Percentiles rank a stretch among this genome's conserved stretches.
Evolutionary conservation across 92 coral and sea anemone species (phyloP).

Genomic region (Chrysogorgia sp.): DNA sequence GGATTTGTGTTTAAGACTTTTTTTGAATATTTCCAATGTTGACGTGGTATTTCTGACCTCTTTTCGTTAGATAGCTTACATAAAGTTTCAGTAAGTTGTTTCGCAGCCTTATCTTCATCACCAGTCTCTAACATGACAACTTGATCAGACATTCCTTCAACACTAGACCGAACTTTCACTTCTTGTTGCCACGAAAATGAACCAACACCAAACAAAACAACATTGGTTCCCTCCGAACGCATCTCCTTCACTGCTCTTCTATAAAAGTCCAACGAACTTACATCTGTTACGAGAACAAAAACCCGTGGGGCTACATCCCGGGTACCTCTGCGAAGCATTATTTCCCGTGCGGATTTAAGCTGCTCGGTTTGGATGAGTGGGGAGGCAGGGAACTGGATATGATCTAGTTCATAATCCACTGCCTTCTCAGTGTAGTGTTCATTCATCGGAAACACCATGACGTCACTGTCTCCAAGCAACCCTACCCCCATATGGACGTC

Average conservation of each 20-base stretch:
- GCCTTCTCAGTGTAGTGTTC: conserved; percentile 26
- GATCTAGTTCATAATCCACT: conserved; percentile 38
- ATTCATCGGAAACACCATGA: conserved; percentile 41
- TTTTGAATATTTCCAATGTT: conserved; percentile 31
- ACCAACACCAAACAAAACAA: conserved; percentile 15
- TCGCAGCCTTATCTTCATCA: conserved; percentile 18
- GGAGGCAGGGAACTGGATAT: conserved; percentile 37
- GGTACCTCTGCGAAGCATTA: conserved; percentile 20
- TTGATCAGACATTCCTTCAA: conserved; percentile 32
- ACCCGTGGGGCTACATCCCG: conserved; percentile 43
- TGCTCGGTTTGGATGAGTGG: conserved; percentile 19
- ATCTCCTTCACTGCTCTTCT: conserved; percentile 3
- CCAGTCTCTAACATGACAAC: conserved; percentile 16
- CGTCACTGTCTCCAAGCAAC: conserved; percentile 28
- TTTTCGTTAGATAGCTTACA: conserved; percentile 17
- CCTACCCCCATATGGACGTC: conserved; percentile 67
- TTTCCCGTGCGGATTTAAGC: conserved; percentile 15
- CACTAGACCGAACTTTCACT: conserved; percentile 13
- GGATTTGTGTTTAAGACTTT: conserved; percentile 4
- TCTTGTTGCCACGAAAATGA: conserved; percentile 18
- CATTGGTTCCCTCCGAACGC: conserved; percentile 22
- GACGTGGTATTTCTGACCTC: conserved; percentile 24
- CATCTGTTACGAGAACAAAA: conserved; percentile 39
- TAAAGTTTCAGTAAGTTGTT: conserved; percentile 19
- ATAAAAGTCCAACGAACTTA: conserved; percentile 33